Conservation (phyloP, 2,797 vertebrate species). For the Phoebastria nigripes region DNA sequence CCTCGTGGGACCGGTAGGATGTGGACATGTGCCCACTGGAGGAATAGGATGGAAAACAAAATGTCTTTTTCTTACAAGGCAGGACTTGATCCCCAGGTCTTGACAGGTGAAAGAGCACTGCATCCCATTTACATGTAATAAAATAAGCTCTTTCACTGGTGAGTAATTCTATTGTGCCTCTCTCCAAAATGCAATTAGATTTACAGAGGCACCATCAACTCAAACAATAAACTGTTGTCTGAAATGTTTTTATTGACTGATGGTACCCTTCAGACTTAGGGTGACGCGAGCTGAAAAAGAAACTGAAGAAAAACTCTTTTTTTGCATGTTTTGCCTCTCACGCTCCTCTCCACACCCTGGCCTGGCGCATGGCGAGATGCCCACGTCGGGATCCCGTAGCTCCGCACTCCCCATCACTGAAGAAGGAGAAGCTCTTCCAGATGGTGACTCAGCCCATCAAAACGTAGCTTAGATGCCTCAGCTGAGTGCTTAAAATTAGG, state of each 20-base stretch:
- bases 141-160: not conserved
- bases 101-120: not conserved
- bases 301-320: not conserved
- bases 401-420: not conserved
- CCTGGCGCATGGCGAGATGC: not conserved
- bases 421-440: not conserved
- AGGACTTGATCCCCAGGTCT: not conserved
- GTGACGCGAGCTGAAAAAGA: not conserved
- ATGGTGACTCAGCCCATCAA: not conserved
- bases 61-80: rapidly evolving
- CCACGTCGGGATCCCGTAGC: rapidly evolving
- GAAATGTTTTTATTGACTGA: not conserved
- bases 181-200: not conserved
- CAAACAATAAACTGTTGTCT: not conserved
- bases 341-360: not conserved
- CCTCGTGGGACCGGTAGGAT: not conserved
- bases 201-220: not conserved
- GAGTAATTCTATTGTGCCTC: not conserved
- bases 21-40: not conserved
- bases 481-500: not conserved
- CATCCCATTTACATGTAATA: not conserved
- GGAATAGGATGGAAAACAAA: not conserved
- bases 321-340: not conserved
- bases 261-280: not conserved
- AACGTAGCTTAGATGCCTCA: not conserved